Conservation (phyloP, 2,888 invertebrate species). For the Polyploca ridens region DNA sequence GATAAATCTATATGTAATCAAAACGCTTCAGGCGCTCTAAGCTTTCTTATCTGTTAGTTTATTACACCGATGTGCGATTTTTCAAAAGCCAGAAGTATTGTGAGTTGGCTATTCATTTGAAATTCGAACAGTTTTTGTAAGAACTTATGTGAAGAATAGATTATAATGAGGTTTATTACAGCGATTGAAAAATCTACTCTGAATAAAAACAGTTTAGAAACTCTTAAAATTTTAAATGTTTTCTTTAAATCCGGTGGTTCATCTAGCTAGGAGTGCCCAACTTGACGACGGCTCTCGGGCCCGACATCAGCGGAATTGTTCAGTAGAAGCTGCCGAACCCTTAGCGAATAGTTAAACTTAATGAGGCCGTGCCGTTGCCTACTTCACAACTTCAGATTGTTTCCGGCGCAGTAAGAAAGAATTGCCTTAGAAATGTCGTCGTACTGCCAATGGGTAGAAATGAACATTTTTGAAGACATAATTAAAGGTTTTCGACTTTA, state of each 20-base stretch:
- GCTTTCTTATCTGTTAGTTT: too few relatives aligned
- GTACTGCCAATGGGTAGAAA: neutral
- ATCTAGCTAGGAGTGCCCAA: constrained; percentile 3
- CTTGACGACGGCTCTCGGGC: neutral
- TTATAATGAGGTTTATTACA: too few relatives aligned
- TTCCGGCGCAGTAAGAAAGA: constrained; percentile 30
- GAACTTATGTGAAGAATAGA: too few relatives aligned
- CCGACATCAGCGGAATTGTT: constrained; percentile 47
- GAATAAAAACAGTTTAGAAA: neutral
- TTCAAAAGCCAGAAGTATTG: too few relatives aligned
- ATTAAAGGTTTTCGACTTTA: neutral
- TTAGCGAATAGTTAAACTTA: constrained; percentile 67
- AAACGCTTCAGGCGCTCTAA: too few relatives aligned
- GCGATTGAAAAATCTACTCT: neutral
- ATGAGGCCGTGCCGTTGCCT: constrained; percentile 54
- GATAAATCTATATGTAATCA: too few relatives aligned
- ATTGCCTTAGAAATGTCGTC: constrained; percentile 11
- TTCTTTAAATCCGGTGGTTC: neutral
- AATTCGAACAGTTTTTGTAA: too few relatives aligned
- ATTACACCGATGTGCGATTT: too few relatives aligned
- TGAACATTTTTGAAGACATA: neutral
- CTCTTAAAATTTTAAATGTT: neutral
- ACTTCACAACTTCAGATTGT: constrained; percentile 47
- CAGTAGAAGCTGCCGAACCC: constrained; percentile 45
- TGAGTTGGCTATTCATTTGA: too few relatives aligned